Base-by-base conservation (phyloP, 2,113 vertebrate genomes). In the Oreocharis arfaki region DNA sequence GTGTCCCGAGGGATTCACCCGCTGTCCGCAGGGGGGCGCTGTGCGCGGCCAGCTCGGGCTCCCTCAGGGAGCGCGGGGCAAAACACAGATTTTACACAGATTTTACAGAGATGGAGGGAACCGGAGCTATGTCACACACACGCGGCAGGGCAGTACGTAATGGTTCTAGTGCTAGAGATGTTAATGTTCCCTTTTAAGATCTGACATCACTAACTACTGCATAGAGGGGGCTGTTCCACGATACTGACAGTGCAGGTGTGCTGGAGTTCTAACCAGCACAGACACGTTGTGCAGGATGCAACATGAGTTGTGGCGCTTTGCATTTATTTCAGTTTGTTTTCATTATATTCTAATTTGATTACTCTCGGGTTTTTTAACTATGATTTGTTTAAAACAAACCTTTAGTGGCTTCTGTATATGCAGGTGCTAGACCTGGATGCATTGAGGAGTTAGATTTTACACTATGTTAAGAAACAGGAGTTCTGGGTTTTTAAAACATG, bases 1-100 rank as follows among this genome's bases (percentile, higher is more conserved):
- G 10, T 13, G 9, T 35, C 57, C 64, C 55, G 63, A 28, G 42
- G 26, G 59, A 11, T 70, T 41, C 56, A 4, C 42, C 9, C 8
- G 14, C 5, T 82, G 79, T 26, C 96, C 95, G 78, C 93, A 50
- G 61, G 95, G 52, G 95, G 95, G 76, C 93, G n/a, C 87, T 50
- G 12, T 56, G 50, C 21, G 8, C 44, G 30, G n/a, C 6, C 32
- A 11, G 57, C 37, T 44, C 18, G 6, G 71, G 14, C 33, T 44
- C 55, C 20, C 32, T 53, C 26, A 28, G 37, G 35, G 26, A 42
- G 19, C n/a, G 6, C 26, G 37, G 49, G 16, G 56, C 33, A 14
- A 32, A 67, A 13, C 24, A 16, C 19, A 3, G 59, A 2, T 65
- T 84, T 53, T 11, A 35, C 10, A n/a, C 27, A 26, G 23, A 23